Evolutionary conservation across 2,797 vertebrate genomes (phyloP), one percentile per base, ranked within the genome.

Genomic region (Podargus strigoides): DNA sequence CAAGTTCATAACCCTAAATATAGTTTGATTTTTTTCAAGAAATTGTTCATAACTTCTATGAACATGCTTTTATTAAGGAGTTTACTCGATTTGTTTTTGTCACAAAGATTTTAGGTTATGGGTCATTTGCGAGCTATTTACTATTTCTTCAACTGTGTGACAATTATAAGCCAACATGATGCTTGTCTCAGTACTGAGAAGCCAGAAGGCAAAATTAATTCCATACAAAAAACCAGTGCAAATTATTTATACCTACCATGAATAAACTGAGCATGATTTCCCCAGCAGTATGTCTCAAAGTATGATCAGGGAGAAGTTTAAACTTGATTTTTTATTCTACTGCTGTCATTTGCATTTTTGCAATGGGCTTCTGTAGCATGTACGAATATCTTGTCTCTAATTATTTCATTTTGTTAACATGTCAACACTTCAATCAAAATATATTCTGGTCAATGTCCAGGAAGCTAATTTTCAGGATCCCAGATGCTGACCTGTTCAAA

Each of bases 401-500:
- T 86, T 37, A 78, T 32, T 55, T 68, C 6, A 36, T 46, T 86
- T 73, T 85, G 53, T 19, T 58, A 56, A 67, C 24, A 22, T 41
- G 18, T 27, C 47, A 80, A 85, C 21, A 49, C n/a, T n/a, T n/a
- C n/a, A 44, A 44, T 52, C 62, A 67, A 89, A 58, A 85, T 63
- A 20, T 44, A 44, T 82, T 85, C 21, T 83, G 14, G 18, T 94
- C 26, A n/a, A 42, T 44, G 30, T 91, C 94, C 50, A 72, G 52
- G 34, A 83, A 85, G 41, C 81, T 94, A 92, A 72, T 37, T 64
- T 94, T 78, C 64, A 56, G 69, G 36, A 94, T 63, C 15, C 17
- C 44, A 91, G 36, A 67, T 62, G 30, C 49, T 93, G 80, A 86
- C 24, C 70, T 83, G 49, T 80, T 97, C 55, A 91, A 96, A 92